Evolutionary conservation across 1,140 invertebrate genomes (phyloP).

Genomic region (Drosophila elegans): DNA sequence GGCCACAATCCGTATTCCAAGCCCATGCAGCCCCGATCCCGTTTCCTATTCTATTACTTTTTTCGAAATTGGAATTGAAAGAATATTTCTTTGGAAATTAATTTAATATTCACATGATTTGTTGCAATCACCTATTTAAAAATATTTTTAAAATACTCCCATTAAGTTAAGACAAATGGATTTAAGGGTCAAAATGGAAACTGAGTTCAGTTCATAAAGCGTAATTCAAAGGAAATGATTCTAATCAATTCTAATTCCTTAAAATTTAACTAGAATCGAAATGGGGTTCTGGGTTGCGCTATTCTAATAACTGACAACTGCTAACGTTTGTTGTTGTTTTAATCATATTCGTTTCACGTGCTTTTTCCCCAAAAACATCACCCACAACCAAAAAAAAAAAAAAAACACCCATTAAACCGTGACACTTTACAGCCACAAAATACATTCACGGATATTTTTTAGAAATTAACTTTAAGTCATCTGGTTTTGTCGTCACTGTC

Average conservation of each 20-base stretch:
- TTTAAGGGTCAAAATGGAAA: no score
- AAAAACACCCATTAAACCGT: slow-evolving; percentile 5
- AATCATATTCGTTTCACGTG: slow-evolving; percentile 65
- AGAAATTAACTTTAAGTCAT: slow-evolving; percentile 29
- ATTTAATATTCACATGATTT: no score
- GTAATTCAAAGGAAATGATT: neutral
- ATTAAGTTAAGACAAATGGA: no score
- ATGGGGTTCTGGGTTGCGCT: slow-evolving; percentile 5
- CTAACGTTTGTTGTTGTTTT: slow-evolving; percentile 46
- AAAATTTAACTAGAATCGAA: slow-evolving; percentile 1
- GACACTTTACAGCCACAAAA: slow-evolving; percentile 5
- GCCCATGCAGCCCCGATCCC: neutral
- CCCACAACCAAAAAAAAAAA: slow-evolving; percentile 3
- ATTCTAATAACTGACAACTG: slow-evolving; percentile 22
- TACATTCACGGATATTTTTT: slow-evolving; percentile 29
- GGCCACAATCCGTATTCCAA: slow-evolving; percentile 11
- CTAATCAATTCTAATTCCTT: slow-evolving; percentile 22
- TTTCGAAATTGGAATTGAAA: slow-evolving; percentile 17
- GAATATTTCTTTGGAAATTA: no score
- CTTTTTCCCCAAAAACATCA: slow-evolving; percentile 53
- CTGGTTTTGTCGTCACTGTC: slow-evolving; percentile 19
- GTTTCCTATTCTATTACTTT: neutral
- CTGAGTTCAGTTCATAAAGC: neutral
- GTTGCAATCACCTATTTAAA: no score
- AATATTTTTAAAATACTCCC: no score